Evolutionary conservation across 2,113 vertebrate genomes (phyloP).

Genomic region (Danio rerio): DNA sequence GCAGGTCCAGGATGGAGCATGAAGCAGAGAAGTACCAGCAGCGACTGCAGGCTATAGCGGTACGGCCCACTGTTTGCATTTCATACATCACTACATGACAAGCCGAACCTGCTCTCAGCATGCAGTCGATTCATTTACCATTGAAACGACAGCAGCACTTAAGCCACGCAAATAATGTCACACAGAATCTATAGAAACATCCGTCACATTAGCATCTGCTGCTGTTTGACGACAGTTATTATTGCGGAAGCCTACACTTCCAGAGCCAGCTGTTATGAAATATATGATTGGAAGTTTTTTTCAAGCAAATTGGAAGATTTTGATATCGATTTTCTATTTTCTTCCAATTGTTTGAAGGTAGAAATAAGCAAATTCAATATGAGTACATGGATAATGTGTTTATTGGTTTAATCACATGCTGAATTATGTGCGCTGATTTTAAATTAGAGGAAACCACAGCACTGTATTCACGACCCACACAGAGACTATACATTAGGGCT

Average conservation of each 20-base stretch:
- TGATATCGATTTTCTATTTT: too few species aligned
- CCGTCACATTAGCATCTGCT: background rate
- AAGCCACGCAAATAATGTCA: background rate
- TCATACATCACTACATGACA: background rate
- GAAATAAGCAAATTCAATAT: too few species aligned
- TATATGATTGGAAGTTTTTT: background rate
- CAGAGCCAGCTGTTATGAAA: background rate
- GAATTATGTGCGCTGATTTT: too few species aligned
- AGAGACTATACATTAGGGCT: too few species aligned
- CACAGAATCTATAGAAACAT: background rate
- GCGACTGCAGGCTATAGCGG: slow-evolving; percentile 78
- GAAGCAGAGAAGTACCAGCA: slow-evolving; percentile 80
- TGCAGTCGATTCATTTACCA: background rate
- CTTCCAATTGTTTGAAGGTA: too few species aligned
- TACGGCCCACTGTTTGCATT: slow-evolving; percentile 59
- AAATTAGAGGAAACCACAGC: too few species aligned
- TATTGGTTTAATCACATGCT: too few species aligned
- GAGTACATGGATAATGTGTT: too few species aligned
- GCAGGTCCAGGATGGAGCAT: slow-evolving; percentile 75
- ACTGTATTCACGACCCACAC: too few species aligned
- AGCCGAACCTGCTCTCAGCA: background rate
- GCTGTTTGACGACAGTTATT: slow-evolving; percentile 3
- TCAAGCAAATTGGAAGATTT: too few species aligned
- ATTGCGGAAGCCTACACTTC: background rate
- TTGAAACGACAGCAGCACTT: slow-evolving; percentile 3